Evolutionary conservation across 2,797 vertebrate species (phyloP), one percentile per base, ranked within the genome.

Genomic region (Eleutherodactylus coqui): DNA sequence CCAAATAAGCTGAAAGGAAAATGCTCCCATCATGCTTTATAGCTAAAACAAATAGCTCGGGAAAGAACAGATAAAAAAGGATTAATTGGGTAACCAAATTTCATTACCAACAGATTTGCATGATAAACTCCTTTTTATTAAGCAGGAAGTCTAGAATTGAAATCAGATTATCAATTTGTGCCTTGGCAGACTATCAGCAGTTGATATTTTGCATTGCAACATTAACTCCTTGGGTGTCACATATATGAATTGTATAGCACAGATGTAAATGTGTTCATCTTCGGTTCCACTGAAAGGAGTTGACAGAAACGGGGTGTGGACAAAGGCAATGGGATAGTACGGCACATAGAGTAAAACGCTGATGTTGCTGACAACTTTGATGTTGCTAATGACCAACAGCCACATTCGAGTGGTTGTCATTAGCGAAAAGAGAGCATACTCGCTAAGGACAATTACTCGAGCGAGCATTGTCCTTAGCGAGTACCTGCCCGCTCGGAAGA

Each of bases 81-180:
- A 86, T 91, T 89, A 88, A 88, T 87, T 88, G 0, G 45, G 21
- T 53, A 88, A 85, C 85, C 9, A 8, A 51, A 86, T 91, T 90
- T 89, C 76, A 85, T 90, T 91, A 89, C 32, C 53, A 86, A 49
- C 19, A 88, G 76, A 88, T 88, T 85, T 88, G 5, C 77, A 89
- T 88, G 86, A 5, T 4, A 90, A 87, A 17, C 16, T 87, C 14
- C 21, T 38, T 89, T 80, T 87, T 87, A 88, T 55, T 90, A 78
- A 92, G 41, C 8, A 88, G 43, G 49, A 83, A 75, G 9, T 21
- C 87, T 79, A 53, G 5, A 89, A 88, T 19, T 70, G 72, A 60
- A 89, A 55, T 29, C 55, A 88, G 55, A 91, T 86, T 83, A 90
- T 51, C 14, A 83, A 43, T 86, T 89, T 88, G 91, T 89, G 89